Conservation (phyloP, 2,888 invertebrate species). For the Chloroclystis v-ata region DNA sequence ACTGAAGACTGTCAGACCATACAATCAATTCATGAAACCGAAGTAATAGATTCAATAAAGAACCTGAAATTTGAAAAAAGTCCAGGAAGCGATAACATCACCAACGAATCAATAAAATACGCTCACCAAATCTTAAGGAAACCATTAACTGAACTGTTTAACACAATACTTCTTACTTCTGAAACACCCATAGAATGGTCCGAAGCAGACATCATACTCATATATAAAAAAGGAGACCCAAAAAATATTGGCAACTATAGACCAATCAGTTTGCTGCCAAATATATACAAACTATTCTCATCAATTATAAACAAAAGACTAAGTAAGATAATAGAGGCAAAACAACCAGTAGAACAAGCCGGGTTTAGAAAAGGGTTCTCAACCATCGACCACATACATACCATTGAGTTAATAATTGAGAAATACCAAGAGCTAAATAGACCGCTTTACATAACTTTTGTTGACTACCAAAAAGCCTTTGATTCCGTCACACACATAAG, state of each 20-base stretch:
- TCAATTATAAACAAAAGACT: neutral
- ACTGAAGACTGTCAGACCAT: too few relatives aligned
- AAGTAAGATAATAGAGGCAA: neutral
- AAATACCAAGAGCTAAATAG: too few relatives aligned
- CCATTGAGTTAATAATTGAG: neutral
- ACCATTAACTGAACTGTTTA: neutral
- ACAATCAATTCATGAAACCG: neutral
- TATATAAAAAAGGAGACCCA: neutral
- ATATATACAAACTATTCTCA: neutral
- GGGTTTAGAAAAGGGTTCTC: slow-evolving; percentile 5
- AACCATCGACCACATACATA: slow-evolving; percentile 4
- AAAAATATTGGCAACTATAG: slow-evolving; percentile 1
- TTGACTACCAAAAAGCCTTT: slow-evolving; percentile 11
- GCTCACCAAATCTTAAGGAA: neutral
- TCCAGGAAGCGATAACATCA: neutral
- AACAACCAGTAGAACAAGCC: neutral
- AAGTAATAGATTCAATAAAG: slow-evolving; percentile 7
- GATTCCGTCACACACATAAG: slow-evolving; percentile 4
- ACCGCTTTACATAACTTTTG: neutral
- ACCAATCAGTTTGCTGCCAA: neutral
- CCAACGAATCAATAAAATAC: neutral
- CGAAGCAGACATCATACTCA: slow-evolving; percentile 1
- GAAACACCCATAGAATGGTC: neutral
- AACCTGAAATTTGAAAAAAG: slow-evolving; percentile 3
- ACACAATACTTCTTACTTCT: neutral